phyloP scores from a whole-genome alignment of 2,888 invertebrate genomes.

The Eudasyphora cyanicolor region DNA sequence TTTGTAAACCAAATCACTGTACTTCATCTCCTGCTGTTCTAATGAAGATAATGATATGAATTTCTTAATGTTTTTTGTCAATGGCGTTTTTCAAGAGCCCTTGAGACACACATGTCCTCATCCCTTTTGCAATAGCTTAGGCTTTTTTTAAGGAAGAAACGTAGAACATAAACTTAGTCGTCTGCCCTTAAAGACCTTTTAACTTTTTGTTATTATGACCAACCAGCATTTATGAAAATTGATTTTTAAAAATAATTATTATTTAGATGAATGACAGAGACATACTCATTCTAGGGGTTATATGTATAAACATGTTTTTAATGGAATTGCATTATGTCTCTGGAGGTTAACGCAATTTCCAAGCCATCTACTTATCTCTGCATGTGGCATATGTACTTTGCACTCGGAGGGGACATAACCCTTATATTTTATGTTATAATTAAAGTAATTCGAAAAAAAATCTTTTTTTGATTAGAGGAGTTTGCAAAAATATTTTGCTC shows the following conservation, averaged over 20 bases:
- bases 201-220: constrained; percentile 21
- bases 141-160: neutral
- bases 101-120: constrained; percentile 63
- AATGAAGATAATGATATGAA: constrained; percentile 47
- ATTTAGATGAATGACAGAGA: neutral
- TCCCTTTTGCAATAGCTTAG: neutral
- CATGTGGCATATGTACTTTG: constrained; percentile 35
- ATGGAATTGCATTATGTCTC: constrained; percentile 25
- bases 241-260: constrained; percentile 49
- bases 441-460: too few species aligned
- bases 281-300: neutral
- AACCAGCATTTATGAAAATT: constrained; percentile 49
- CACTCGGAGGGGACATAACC: neutral
- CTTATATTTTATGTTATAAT: too few species aligned
- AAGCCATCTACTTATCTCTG: constrained; percentile 52
- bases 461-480: too few species aligned
- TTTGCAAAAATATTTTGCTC: too few species aligned
- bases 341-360: constrained; percentile 14
- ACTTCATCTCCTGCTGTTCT: constrained; percentile 56
- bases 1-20: too few species aligned
- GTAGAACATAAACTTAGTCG: too few species aligned
- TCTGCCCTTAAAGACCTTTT: constrained; percentile 13
- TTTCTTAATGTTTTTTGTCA: constrained; percentile 28
- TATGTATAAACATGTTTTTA: neutral
- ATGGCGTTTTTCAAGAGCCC: constrained; percentile 50